Conservation (phyloP, 2,888 invertebrate species). For the Strigamia transsilvanica region DNA sequence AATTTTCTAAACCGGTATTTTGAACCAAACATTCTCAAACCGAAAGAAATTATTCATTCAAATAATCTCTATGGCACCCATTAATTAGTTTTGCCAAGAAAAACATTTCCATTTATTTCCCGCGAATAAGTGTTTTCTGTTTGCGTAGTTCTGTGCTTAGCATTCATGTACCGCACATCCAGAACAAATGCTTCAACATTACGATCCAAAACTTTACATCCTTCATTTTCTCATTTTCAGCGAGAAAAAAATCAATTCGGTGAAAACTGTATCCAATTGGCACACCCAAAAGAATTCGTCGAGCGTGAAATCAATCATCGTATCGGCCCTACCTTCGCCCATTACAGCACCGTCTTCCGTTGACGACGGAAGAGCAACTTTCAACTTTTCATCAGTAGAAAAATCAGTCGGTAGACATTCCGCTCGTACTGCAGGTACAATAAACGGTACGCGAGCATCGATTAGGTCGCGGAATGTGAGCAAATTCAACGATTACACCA, state of each 20-base stretch:
- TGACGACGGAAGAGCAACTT: not conserved
- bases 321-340: not conserved
- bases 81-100: too few species aligned
- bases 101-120: too few species aligned
- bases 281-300: not conserved
- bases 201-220: too few species aligned
- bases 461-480: not conserved
- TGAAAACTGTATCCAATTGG: not conserved
- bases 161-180: too few species aligned
- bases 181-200: too few species aligned
- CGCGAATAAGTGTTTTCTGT: too few species aligned
- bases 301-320: not conserved
- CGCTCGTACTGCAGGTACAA: not conserved
- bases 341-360: not conserved
- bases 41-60: too few species aligned
- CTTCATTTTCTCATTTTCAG: not conserved
- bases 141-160: too few species aligned
- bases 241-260: not conserved
- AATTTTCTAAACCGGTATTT: too few species aligned
- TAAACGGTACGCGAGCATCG: not conserved
- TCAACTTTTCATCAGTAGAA: not conserved
- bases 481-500: slow-evolving; percentile 71
- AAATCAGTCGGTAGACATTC: not conserved
- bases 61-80: too few species aligned
- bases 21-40: too few species aligned